These are phyloP conservation scores for Agrilus planipennis DNA, from an alignment of 1,140 invertebrate genomes.

Conservation along the genomic window DNA sequence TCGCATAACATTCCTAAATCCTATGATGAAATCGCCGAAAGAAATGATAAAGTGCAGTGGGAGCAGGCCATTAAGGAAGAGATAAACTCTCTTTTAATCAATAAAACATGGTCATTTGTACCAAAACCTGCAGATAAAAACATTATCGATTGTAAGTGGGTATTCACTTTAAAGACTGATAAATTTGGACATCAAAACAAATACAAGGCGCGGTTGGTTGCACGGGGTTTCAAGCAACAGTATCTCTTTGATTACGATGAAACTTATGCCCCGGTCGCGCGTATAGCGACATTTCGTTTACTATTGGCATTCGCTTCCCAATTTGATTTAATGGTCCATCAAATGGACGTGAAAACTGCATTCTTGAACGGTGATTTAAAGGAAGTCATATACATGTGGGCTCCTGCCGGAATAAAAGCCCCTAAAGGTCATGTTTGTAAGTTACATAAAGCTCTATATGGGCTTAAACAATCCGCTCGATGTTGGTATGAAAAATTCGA, in stretches of 20 bases:
- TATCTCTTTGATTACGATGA: slow-evolving; percentile 23
- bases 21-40: no score
- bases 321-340: slow-evolving; percentile 6
- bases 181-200: no score
- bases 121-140: neutral
- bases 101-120: no score
- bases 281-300: slow-evolving; percentile 24
- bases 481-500: slow-evolving; percentile 29
- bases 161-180: no score
- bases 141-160: neutral
- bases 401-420: slow-evolving; percentile 23
- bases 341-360: slow-evolving; percentile 20
- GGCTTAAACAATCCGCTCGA: slow-evolving; percentile 21
- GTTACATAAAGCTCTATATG: slow-evolving; percentile 24
- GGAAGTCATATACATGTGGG: slow-evolving; percentile 19
- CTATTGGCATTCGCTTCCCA: slow-evolving; percentile 13
- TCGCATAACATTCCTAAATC: neutral
- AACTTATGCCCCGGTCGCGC: slow-evolving; percentile 21
- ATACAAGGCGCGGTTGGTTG: slow-evolving; percentile 34
- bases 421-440: slow-evolving; percentile 20
- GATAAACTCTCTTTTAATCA: neutral
- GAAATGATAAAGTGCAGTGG: no score
- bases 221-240: slow-evolving; percentile 29
- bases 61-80: neutral
- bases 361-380: slow-evolving; percentile 21